phyloP scores from a whole-genome alignment of 1,140 invertebrate species.

The Antheraea mylitta region DNA sequence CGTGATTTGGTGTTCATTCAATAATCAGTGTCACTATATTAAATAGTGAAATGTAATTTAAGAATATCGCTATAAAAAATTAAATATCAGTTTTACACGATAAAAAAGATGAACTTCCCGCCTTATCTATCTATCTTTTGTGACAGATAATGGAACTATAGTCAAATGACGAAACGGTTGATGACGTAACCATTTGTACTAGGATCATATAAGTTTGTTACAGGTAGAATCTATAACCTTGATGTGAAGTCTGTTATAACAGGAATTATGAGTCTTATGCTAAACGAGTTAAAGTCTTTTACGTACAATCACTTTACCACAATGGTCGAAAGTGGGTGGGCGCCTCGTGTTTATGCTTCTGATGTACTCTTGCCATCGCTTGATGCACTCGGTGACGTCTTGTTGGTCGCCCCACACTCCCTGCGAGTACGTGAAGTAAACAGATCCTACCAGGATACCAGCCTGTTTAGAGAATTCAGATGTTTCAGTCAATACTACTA shows the following conservation, averaged over 20 bases:
- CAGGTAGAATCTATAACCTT: conserved; percentile 16
- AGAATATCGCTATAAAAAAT: too few relatives aligned
- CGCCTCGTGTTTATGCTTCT: conserved; percentile 62
- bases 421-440: conserved; percentile 68
- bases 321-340: conserved; percentile 56
- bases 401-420: conserved; percentile 72
- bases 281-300: not conserved
- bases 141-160: too few relatives aligned
- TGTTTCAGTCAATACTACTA: conserved; percentile 36
- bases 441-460: conserved; percentile 63
- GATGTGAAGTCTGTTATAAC: not conserved
- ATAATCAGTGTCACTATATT: too few relatives aligned
- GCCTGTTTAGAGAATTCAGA: conserved; percentile 37
- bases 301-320: conserved; percentile 66
- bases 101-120: too few relatives aligned
- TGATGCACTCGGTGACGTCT: conserved; percentile 60
- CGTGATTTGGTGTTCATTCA: too few relatives aligned
- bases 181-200: conserved; percentile 59
- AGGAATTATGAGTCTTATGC: not conserved
- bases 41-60: too few relatives aligned
- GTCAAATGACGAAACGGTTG: conserved; percentile 28
- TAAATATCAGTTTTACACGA: too few relatives aligned
- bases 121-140: too few relatives aligned
- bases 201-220: conserved; percentile 38
- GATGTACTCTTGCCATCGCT: conserved; percentile 64